Base-by-base conservation (phyloP, 2,797 vertebrate genomes). In the Falco rusticolus region DNA sequence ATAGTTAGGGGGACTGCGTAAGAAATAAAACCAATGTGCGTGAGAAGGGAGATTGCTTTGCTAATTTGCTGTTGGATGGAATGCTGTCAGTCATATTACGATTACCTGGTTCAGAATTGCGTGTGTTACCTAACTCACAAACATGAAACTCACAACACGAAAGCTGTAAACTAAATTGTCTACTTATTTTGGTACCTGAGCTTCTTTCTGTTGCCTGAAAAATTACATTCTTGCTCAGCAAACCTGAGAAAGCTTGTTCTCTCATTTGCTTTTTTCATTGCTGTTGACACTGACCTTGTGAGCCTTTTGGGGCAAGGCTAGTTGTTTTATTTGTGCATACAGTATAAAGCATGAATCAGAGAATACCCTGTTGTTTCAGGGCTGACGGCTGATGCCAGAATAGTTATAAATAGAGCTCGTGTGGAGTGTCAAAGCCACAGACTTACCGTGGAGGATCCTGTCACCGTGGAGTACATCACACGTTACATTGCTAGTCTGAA, bases 391-490 rank as follows among this genome's bases (percentile, higher is more conserved):
- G 98, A 99, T 12, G 98, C 98, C 16, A 98, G 98, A 65, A 99
- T 99, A 85, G 97, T 99, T 57, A 98, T 99, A 84, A 99, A 99
- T 59, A 97, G 98, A 86, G 98, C 98, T 45, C 98, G 98, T 15
- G 98, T 98, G 24, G 98, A 99, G 84, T 99, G 98, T 84, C 98
- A 99, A 94, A 99, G 98, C 97, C 98, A 99, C 96, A 97, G 98
- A 72, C 98, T 99, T 31, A 99, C 98, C 0, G 98, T 99, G 94
- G 98, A 99, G 92, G 98, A 99, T 87, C 98, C 98, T 0, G 98
- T 98, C 93, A 99, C 98, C 0, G 98, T 99, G 95, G 98, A 99
- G 91, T 99, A 99, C 95, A 99, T 99, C 97, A 99, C 98, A 6
- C 98, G 98, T 43, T 99, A 98, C 93, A 98, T 99, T 3, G 98